Conservation (phyloP, 2,888 invertebrate genomes). For the Yponomeuta cagnagella region DNA sequence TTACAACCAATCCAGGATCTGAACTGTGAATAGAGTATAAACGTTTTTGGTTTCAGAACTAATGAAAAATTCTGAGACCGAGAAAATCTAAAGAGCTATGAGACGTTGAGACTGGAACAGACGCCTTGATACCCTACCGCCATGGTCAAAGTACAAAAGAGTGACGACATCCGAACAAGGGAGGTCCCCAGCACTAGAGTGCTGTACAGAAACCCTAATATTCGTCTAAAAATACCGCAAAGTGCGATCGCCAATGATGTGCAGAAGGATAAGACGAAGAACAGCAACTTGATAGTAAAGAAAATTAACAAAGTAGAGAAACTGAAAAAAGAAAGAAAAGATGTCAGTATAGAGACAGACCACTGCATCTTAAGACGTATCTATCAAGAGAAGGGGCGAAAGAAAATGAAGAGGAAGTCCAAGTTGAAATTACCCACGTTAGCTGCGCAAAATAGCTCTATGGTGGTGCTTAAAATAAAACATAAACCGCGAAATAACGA, state of each 20-base stretch:
- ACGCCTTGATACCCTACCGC: not conserved
- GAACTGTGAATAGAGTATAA: not conserved
- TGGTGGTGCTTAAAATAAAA: not conserved
- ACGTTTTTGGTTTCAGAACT: conserved; percentile 1
- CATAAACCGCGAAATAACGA: not conserved
- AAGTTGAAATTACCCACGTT: not conserved
- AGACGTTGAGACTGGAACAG: not conserved
- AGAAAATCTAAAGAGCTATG: not conserved
- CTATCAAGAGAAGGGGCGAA: conserved; percentile 28
- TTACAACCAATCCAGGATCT: not conserved
- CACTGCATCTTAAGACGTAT: conserved; percentile 49
- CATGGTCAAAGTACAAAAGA: not conserved
- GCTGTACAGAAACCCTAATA: too few relatives aligned
- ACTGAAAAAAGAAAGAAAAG: conserved; percentile 35
- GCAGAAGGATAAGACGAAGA: conserved; percentile 21
- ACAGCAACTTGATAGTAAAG: not conserved
- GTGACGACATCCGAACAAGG: not conserved
- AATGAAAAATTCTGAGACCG: not conserved
- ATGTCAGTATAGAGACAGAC: conserved; percentile 58
- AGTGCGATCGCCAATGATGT: not conserved
- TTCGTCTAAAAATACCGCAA: too few relatives aligned
- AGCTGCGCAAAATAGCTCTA: not conserved
- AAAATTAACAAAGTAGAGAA: not conserved
- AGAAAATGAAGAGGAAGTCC: conserved; percentile 24
- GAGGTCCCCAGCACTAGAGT: not conserved